Evolutionary conservation across 2,888 invertebrate genomes (phyloP).

Genomic region (Eupeodes luniger): DNA sequence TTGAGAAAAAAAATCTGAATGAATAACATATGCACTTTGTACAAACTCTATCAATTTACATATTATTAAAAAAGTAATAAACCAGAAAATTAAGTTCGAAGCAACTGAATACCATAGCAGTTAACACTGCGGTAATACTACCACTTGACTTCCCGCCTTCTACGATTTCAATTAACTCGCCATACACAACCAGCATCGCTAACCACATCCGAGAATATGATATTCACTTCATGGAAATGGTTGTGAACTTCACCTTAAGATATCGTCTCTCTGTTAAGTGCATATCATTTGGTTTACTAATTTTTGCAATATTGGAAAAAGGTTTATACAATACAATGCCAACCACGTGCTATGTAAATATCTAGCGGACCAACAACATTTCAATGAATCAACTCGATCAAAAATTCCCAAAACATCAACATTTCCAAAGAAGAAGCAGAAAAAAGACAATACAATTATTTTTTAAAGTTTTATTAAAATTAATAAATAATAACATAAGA

Average conservation of each 20-base stretch:
- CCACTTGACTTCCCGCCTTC: slow-evolving; percentile 15
- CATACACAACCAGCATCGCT: neutral
- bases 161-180: slow-evolving; percentile 12
- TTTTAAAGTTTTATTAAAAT: slow-evolving; percentile 67
- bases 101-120: neutral
- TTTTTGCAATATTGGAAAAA: neutral
- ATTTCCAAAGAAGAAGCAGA: neutral
- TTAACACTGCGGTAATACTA: slow-evolving; percentile 3
- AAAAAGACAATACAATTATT: slow-evolving; percentile 25
- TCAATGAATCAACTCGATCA: too few relatives aligned
- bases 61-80: too few relatives aligned
- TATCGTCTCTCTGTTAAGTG: neutral
- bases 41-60: too few relatives aligned
- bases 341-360: neutral
- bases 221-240: slow-evolving; percentile 26
- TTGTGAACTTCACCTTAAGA: slow-evolving; percentile 38
- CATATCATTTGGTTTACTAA: neutral
- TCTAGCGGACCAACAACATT: too few relatives aligned
- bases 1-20: too few relatives aligned
- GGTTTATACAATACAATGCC: neutral
- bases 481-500: slow-evolving; percentile 75
- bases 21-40: too few relatives aligned
- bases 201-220: slow-evolving; percentile 61
- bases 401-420: too few relatives aligned
- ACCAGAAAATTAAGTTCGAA: neutral